phyloP scores from a whole-genome alignment of 2,888 invertebrate species.

The Drosophila meridiana region DNA sequence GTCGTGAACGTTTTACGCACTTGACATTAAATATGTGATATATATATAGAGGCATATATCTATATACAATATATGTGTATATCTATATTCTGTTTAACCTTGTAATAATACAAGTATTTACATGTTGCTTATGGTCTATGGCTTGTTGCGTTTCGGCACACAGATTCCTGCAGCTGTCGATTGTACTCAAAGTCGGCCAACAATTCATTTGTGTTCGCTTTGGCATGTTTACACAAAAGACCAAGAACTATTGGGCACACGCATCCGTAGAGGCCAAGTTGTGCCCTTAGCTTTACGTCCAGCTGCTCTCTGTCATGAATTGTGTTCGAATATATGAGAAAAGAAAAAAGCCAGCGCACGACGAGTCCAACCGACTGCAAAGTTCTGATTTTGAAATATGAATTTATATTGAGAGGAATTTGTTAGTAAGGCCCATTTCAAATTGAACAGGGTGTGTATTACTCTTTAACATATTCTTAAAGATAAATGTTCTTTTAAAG shows the following conservation, averaged over 20 bases:
- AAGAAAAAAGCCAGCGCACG: not conserved
- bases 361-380: not conserved
- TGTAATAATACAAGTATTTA: slow-evolving; percentile 49
- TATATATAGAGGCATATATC: not conserved
- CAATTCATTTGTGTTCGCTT: slow-evolving; percentile 52
- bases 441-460: not conserved
- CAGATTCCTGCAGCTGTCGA: slow-evolving; percentile 74
- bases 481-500: no score
- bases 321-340: slow-evolving; percentile 35
- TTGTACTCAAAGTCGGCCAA: slow-evolving; percentile 45
- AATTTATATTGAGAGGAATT: not conserved
- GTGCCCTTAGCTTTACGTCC: slow-evolving; percentile 18
- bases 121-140: slow-evolving; percentile 1
- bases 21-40: slow-evolving; percentile 59
- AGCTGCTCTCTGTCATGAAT: slow-evolving; percentile 63
- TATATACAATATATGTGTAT: slow-evolving; percentile 1
- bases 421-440: no score
- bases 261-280: slow-evolving; percentile 19
- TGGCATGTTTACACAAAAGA: slow-evolving; percentile 74
- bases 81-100: slow-evolving; percentile 43
- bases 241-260: slow-evolving; percentile 33
- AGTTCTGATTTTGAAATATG: not conserved
- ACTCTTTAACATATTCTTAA: no score
- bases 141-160: slow-evolving; percentile 11
- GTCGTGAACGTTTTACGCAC: slow-evolving; percentile 53